A percentile compares a stretch with the other conserved stretches of the same genome.
phyloP scores from a whole-genome alignment of 2,797 vertebrate species.

The Helarctos malayanus region DNA sequence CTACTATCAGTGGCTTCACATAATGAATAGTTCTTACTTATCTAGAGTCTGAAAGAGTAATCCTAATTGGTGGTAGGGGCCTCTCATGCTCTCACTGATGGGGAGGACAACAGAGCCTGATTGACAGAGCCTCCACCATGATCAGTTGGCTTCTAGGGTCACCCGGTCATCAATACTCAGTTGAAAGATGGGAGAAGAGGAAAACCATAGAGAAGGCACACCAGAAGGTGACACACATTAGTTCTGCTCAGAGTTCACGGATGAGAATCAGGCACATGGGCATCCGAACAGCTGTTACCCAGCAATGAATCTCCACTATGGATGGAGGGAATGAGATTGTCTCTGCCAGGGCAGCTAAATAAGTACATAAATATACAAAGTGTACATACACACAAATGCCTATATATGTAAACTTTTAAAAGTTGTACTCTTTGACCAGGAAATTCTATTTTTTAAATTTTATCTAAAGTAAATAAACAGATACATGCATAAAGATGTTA shows the following conservation, averaged over 20 bases:
- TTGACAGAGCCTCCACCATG: neutral
- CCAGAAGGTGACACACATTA: neutral
- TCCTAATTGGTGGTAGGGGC: neutral
- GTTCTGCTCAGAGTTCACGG: neutral
- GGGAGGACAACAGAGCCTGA: neutral
- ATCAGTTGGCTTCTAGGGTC: neutral
- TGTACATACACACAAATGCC: neutral
- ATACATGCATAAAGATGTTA: neutral
- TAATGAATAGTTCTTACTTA: neutral
- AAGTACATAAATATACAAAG: neutral
- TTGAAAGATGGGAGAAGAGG: neutral
- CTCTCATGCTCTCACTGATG: neutral
- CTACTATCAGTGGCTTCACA: neutral
- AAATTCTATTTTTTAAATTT: neutral
- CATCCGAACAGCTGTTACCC: neutral
- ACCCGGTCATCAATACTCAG: neutral
- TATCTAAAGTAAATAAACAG: constrained; percentile 22
- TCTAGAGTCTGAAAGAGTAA: neutral
- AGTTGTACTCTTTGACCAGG: neutral
- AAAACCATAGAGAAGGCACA: neutral
- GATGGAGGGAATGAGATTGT: neutral
- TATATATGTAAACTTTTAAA: neutral
- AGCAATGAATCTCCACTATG: neutral
- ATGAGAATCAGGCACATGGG: neutral
- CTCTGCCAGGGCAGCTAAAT: neutral